Percentiles rank a stretch among this genome's conserved stretches.
Evolutionary conservation across 1,140 invertebrate species (phyloP).

Genomic region (Pseudomyrmex flavicornis): DNA sequence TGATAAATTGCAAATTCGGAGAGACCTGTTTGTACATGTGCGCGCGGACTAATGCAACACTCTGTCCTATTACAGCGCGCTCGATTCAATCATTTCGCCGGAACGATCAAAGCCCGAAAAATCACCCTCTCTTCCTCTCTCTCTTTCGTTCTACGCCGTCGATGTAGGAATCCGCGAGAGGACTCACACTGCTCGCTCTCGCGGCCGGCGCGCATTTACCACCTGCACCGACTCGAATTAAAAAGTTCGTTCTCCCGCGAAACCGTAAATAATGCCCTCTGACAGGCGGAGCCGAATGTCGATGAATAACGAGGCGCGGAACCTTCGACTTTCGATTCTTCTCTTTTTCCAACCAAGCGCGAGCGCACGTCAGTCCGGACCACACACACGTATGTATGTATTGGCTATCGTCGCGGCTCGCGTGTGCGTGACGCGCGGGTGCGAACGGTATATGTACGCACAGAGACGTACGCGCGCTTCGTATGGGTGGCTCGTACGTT

Average conservation of each 20-base stretch:
- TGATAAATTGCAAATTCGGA: constrained; percentile 12
- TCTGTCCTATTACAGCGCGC: constrained; percentile 14
- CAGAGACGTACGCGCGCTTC: neutral
- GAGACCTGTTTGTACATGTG: neutral
- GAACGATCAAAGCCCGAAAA: constrained; percentile 59
- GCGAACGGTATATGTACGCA: too few species aligned
- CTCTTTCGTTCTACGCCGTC: neutral
- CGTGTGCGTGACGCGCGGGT: neutral
- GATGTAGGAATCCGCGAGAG: constrained; percentile 59
- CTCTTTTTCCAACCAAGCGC: constrained; percentile 60
- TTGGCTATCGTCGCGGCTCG: constrained; percentile 45
- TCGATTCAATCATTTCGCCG: constrained; percentile 55
- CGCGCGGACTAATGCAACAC: constrained; percentile 30
- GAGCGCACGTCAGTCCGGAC: constrained; percentile 64
- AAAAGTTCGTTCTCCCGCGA: constrained; percentile 75
- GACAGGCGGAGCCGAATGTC: constrained; percentile 75
- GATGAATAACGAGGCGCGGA: constrained; percentile 76
- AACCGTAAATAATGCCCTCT: constrained; percentile 75
- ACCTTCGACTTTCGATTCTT: constrained; percentile 73
- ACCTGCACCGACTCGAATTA: constrained; percentile 74
- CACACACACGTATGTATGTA: constrained; percentile 68
- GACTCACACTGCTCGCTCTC: constrained; percentile 38
- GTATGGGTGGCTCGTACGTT: constrained; percentile 45
- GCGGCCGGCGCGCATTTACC: constrained; percentile 66
- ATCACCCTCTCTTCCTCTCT: constrained; percentile 22